Base-by-base conservation (phyloP, 1,140 invertebrate species). In the Medauroidea extradentata region DNA sequence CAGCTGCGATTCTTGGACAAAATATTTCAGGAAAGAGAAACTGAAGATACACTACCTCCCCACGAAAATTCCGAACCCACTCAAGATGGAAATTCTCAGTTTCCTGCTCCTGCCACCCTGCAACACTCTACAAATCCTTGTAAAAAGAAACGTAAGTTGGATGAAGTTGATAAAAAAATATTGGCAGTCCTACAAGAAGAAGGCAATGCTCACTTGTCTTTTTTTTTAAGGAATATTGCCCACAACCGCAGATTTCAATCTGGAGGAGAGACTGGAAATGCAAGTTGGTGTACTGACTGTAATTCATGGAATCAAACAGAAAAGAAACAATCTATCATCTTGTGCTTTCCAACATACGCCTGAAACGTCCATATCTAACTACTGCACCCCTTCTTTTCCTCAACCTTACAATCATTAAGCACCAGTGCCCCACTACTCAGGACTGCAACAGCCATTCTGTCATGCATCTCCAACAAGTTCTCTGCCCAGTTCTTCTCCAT, bases 181-280 rank as follows among this genome's bases (percentile, higher is more conserved):
- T 41, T 50, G 48, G 43, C 56, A 51, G 8, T 41, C 3, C 13
- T 50, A 42, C 29, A 29, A 9, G 23, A 61, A 39, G 8, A 21
- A 61, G 48, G 49, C 41, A 50, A 61, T 38, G 49, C 43, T 51
- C 53, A 61, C 48, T 57, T 61, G 18, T 53, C 52, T 24, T 61
- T 61, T 48, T n/a, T 61, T 61, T 51, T 53, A 54, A 61, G 53
- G 59, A 2, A 38, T 61, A 39, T 23, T 61, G 23, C 59, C 59
- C 21, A 61, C 27, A 24, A 16, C 53, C 13, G 39, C 53, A 21
- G 54, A 51, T 23, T 60, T 60, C 27, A 60, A 43, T 34, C 39
- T 16, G 39, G 58, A 60, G 44, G 49, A 60, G 42, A 53, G 39
- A 24, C 13, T 60, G 8, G 51, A 60, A n/a, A 46, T 60, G 23